Base-by-base conservation (phyloP, 2,113 vertebrate genomes). In the Paracanthobrama guichenoti region DNA sequence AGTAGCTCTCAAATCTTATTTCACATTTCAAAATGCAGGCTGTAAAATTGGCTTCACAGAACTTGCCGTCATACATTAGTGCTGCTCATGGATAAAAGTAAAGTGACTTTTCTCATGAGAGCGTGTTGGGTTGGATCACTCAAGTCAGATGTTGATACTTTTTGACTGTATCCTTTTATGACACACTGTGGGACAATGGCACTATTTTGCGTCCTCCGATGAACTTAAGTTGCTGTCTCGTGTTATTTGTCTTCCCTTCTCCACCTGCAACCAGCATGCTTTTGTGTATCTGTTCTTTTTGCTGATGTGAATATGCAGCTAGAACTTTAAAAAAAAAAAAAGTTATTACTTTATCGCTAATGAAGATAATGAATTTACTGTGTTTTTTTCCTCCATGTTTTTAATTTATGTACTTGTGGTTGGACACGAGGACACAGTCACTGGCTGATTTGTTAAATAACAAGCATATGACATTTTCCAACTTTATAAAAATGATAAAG, bases 161-260 rank as follows among this genome's bases (percentile, higher is more conserved):
- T 59, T 53, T 4, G n/a, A 28, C 39, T 62, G 57, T 73, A 22
- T 46, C 6, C 22, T 42, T 73, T 73, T 48, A n/a, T 44, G 35
- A 42, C 22, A 42, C 31, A 24, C 1, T 60, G 53, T 60, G 26
- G 26, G 48, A 31, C 8, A 55, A 55, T 55, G 73, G 18, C 26
- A 35, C 18, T 55, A 10, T 20, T 53, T 28, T 35, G 50, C 57
- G 76, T 26, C 76, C 76, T 60, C 13, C 3, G 1, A 26, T 57
- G 53, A 79, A 26, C 57, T 60, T 31, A 60, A 79, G 42, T 11
- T 62, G 35, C 59, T 66, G 77, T 79, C 75, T 42, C 28, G 55
- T 44, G 76, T 18, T 39, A 59, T 78, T 44, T 78, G 76, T 60
- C 55, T 24, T 44, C 35, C 67, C 9, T 1, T 26, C 13, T 77